These are phyloP conservation scores for Panulirus ornatus DNA, from an alignment of 1,140 invertebrate species.

Conservation along the genomic window DNA sequence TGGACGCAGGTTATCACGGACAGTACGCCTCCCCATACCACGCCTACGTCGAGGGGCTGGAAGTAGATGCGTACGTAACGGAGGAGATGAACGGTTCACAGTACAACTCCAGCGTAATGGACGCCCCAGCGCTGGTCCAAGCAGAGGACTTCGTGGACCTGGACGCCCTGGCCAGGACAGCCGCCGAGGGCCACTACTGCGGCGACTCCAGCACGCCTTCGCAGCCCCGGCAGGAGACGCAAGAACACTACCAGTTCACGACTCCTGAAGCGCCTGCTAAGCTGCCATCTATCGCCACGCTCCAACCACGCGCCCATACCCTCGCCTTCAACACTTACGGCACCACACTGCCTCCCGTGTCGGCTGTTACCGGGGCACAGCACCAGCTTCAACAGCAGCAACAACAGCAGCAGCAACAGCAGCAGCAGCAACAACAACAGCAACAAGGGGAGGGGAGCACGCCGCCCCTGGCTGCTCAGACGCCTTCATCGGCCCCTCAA, in stretches of 20 bases:
- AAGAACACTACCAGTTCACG: slow-evolving; percentile 46
- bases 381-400: slow-evolving; percentile 27
- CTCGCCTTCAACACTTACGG: slow-evolving; percentile 48
- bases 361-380: slow-evolving; percentile 45
- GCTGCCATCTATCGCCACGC: slow-evolving; percentile 56
- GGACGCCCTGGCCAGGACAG: slow-evolving; percentile 79
- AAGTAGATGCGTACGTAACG: slow-evolving; percentile 68
- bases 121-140: slow-evolving; percentile 65
- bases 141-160: slow-evolving; percentile 79
- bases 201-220: slow-evolving; percentile 59
- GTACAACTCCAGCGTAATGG: slow-evolving; percentile 40
- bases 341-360: slow-evolving; percentile 56
- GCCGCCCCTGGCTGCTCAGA: neutral
- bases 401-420: slow-evolving; percentile 3
- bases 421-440: neutral
- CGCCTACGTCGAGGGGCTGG: slow-evolving; percentile 56
- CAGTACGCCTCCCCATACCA: slow-evolving; percentile 65
- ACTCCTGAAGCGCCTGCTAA: slow-evolving; percentile 24
- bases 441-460: neutral
- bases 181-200: slow-evolving; percentile 78
- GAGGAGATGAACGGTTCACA: slow-evolving; percentile 53
- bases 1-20: slow-evolving; percentile 38
- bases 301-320: slow-evolving; percentile 41
- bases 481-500: slow-evolving; percentile 14
- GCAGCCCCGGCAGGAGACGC: neutral